A percentile compares a stretch with the other conserved stretches of the same genome.
Evolutionary conservation across 1,140 invertebrate genomes (phyloP).

Genomic region (Marisa cornuarietis): DNA sequence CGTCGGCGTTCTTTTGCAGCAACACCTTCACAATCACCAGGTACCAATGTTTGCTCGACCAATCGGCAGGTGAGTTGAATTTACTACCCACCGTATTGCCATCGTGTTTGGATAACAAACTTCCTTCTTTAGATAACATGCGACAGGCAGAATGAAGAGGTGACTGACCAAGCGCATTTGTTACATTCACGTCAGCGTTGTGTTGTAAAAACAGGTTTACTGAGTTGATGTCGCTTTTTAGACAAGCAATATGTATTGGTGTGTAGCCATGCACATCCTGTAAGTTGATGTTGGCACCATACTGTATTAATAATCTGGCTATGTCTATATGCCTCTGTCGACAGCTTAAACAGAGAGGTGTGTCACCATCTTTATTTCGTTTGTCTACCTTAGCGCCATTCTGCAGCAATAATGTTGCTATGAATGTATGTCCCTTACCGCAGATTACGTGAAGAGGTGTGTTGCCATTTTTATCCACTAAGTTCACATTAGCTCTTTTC

Average conservation of each 20-base stretch:
- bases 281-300: conserved; percentile 1
- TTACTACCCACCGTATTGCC: no score
- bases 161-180: conserved; percentile 60
- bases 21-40: conserved; percentile 69
- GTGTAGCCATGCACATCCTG: conserved; percentile 37
- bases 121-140: background rate
- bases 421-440: background rate
- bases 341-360: conserved; percentile 9
- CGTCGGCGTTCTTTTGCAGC: conserved; percentile 68
- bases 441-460: conserved; percentile 25
- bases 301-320: conserved; percentile 4
- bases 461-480: background rate
- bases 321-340: conserved; percentile 29
- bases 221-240: conserved; percentile 70
- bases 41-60: no score
- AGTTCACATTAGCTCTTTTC: conserved; percentile 1
- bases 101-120: no score
- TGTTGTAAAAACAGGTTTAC: conserved; percentile 73
- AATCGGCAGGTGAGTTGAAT: no score
- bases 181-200: conserved; percentile 59
- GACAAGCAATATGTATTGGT: conserved; percentile 74
- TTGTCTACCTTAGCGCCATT: conserved; percentile 64
- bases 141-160: conserved; percentile 27
- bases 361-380: conserved; percentile 52
- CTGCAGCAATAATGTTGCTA: background rate